phyloP scores from a whole-genome alignment of 2,113 vertebrate genomes.

The Alces alces region DNA sequence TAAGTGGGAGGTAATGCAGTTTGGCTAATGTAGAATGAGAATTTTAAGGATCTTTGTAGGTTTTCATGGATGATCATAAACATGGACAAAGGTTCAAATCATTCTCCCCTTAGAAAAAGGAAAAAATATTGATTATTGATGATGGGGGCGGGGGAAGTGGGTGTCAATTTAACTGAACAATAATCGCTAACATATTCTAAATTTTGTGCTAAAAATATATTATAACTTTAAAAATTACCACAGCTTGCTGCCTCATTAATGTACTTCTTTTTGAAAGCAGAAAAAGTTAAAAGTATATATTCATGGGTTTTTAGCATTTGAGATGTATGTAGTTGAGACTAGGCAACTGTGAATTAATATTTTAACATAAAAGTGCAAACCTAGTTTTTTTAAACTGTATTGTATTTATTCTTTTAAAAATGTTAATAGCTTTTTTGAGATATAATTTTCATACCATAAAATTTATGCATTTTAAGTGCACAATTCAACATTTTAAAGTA shows the following conservation, averaged over 20 bases:
- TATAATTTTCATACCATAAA: background rate
- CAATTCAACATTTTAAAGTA: background rate
- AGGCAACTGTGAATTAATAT: background rate
- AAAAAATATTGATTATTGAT: background rate
- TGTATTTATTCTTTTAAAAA: background rate
- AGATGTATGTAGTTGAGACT: background rate
- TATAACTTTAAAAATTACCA: background rate
- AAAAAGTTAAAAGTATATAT: background rate
- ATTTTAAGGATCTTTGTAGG: background rate
- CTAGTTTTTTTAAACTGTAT: background rate
- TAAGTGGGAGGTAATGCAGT: background rate
- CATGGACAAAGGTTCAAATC: background rate
- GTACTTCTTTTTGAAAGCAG: background rate
- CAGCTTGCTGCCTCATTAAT: background rate
- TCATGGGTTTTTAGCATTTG: conserved; percentile 1
- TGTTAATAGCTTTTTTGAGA: background rate
- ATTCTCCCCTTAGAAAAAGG: background rate
- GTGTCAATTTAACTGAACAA: background rate
- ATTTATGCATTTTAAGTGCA: background rate
- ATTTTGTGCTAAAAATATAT: background rate
- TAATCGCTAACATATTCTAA: background rate
- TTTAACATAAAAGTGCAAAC: background rate
- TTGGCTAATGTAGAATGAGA: background rate
- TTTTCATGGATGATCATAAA: background rate
- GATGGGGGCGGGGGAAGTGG: fast-evolving